phyloP scores from a whole-genome alignment of 2,113 vertebrate species.

The Athene noctua region DNA sequence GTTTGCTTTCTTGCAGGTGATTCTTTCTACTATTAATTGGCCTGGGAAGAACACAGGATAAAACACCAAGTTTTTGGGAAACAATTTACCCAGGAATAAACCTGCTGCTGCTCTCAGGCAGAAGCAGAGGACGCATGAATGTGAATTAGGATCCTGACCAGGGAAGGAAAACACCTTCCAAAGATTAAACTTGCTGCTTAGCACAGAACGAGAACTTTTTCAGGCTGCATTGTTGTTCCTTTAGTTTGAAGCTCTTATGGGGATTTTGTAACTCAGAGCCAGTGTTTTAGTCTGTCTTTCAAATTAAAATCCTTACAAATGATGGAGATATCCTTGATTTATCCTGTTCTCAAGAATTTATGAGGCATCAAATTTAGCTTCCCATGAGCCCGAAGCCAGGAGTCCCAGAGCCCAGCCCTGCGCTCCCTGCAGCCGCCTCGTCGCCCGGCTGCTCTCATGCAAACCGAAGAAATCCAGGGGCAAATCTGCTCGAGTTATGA shows the following conservation, averaged over 20 bases:
- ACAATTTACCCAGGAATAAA: not conserved
- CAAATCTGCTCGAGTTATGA: rapidly evolving
- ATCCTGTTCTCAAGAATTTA: not conserved
- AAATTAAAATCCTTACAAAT: conserved; percentile 10
- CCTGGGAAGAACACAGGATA: not conserved
- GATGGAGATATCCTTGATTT: not conserved
- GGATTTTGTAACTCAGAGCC: not conserved
- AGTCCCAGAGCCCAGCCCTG: not conserved
- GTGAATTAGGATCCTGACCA: not conserved
- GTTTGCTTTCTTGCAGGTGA: not conserved
- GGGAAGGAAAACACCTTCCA: not conserved
- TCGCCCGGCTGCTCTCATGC: rapidly evolving
- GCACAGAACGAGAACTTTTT: not conserved
- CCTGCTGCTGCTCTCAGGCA: not conserved
- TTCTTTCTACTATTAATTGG: not conserved
- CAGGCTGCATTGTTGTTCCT: not conserved
- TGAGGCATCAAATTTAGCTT: not conserved
- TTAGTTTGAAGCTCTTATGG: not conserved
- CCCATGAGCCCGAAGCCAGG: not conserved
- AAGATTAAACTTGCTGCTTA: not conserved
- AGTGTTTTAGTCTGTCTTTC: not conserved
- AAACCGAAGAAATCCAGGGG: rapidly evolving
- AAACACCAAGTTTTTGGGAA: not conserved
- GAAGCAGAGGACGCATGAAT: not conserved
- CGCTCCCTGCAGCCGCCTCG: not conserved